Percentiles rank a stretch among this genome's conserved stretches.
Conservation (phyloP, 2,113 vertebrate species). For the Pipra filicauda region DNA sequence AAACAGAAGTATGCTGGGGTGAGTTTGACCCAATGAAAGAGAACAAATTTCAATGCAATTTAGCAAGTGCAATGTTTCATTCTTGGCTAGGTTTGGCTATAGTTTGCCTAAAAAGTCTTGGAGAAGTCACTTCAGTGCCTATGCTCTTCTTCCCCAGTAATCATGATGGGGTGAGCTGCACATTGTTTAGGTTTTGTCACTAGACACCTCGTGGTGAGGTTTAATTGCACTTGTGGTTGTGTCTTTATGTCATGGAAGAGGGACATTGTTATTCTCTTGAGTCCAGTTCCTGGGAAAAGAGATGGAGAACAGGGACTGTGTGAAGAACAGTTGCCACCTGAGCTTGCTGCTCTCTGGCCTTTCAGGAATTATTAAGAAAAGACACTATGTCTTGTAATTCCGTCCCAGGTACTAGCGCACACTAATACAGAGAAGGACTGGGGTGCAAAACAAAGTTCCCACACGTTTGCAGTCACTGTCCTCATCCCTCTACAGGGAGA, state of each 20-base stretch:
- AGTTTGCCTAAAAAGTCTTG: background rate
- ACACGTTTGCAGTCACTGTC: background rate
- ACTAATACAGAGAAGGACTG: background rate
- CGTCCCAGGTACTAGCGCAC: background rate
- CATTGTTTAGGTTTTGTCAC: background rate
- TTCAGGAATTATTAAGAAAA: background rate
- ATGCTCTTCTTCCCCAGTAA: background rate
- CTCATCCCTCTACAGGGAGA: background rate
- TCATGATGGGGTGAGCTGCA: background rate
- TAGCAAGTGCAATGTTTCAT: background rate
- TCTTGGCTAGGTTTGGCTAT: background rate
- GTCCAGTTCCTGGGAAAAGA: background rate
- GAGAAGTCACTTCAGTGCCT: background rate
- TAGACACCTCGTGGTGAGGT: fast-evolving
- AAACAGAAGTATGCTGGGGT: background rate
- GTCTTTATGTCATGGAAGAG: background rate
- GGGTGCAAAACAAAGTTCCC: background rate
- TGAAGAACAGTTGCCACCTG: background rate
- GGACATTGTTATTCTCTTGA: background rate
- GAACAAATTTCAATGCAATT: background rate
- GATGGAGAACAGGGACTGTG: background rate
- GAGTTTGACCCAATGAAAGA: background rate
- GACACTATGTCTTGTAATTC: background rate
- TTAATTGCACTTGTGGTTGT: background rate
- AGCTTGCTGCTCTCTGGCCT: background rate